Conservation (phyloP, 1,140 invertebrate species). For the Lepidurus packardi region DNA sequence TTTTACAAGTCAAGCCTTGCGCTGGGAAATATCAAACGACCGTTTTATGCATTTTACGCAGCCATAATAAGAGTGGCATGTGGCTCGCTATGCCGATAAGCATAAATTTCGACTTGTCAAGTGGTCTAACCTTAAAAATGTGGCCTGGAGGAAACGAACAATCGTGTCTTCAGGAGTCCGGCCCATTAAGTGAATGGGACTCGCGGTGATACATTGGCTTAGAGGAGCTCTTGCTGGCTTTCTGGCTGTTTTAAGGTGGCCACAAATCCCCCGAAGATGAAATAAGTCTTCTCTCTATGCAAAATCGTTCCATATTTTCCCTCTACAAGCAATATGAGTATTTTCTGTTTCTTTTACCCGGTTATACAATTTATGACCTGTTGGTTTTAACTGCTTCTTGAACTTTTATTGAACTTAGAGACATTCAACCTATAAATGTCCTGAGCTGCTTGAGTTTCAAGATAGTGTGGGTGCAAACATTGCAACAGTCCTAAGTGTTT, state of each 20-base stretch:
- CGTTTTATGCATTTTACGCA: constrained; percentile 7
- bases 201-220: constrained; percentile 12
- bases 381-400: constrained; percentile 19
- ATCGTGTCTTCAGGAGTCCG: constrained; percentile 10
- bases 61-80: constrained; percentile 17
- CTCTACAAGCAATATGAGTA: neutral
- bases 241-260: neutral
- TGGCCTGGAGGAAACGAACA: constrained; percentile 13
- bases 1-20: constrained; percentile 1
- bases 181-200: constrained; percentile 14
- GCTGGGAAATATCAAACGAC: neutral
- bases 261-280: neutral
- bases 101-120: constrained; percentile 19
- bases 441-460: neutral
- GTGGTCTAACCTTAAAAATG: constrained; percentile 6
- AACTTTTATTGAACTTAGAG: constrained; percentile 8
- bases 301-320: neutral
- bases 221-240: neutral
- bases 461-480: neutral
- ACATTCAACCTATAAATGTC: neutral
- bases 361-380: neutral
- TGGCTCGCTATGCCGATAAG: neutral
- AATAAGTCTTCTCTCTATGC: neutral
- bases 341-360: neutral
- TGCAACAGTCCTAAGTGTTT: no score